phyloP scores from a whole-genome alignment of 2,113 vertebrate species.

The Opisthocomus hoazin region DNA sequence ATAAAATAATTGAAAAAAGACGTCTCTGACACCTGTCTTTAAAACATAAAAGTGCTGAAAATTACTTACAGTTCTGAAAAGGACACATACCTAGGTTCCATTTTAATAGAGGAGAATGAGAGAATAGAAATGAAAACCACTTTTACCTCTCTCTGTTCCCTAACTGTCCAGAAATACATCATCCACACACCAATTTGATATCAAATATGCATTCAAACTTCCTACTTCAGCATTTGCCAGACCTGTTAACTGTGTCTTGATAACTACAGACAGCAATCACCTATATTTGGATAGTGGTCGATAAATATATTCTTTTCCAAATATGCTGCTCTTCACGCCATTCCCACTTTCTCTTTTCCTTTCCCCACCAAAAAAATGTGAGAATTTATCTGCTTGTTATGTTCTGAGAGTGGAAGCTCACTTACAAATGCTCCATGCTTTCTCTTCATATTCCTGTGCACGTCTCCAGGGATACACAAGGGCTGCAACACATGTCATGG shows the following conservation, averaged over 20 bases:
- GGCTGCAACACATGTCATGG: not conserved
- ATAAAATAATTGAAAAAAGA: constrained; percentile 17
- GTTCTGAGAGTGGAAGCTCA: not conserved
- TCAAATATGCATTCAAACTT: not conserved
- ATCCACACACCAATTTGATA: not conserved
- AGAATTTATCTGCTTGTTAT: not conserved
- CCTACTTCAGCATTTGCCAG: not conserved
- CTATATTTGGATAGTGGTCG: not conserved
- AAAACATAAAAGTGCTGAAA: not conserved
- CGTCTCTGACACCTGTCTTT: not conserved
- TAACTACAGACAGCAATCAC: not conserved
- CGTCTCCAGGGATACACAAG: not conserved
- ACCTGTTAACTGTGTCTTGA: not conserved
- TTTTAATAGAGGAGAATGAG: not conserved
- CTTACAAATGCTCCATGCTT: not conserved
- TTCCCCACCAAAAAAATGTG: not conserved
- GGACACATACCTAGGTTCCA: not conserved
- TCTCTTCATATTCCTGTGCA: not conserved
- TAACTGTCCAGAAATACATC: not conserved
- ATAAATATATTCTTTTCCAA: not conserved
- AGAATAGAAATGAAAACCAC: not conserved
- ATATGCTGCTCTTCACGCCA: not conserved
- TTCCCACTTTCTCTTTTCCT: not conserved
- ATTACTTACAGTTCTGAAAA: constrained; percentile 8
- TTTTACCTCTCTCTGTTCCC: not conserved